Evolutionary conservation across 2,797 vertebrate genomes (phyloP).

Genomic region (Coccyzus lansbergi): DNA sequence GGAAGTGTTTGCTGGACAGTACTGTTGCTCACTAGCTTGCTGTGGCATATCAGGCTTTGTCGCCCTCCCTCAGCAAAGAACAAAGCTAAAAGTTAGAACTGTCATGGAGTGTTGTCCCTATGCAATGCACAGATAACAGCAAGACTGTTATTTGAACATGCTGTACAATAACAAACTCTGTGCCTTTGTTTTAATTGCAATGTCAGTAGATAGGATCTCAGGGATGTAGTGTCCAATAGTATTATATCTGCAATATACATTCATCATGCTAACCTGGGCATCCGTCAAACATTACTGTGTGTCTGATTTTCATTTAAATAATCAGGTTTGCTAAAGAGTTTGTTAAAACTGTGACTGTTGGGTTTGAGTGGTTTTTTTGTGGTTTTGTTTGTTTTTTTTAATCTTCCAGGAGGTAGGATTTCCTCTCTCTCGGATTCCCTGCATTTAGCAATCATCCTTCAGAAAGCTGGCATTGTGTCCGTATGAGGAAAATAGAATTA

Average conservation of each 20-base stretch:
- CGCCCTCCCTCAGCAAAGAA: background rate
- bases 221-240: fast-evolving
- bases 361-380: background rate
- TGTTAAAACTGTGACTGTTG: background rate
- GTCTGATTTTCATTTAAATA: background rate
- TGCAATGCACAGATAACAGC: background rate
- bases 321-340: background rate
- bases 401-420: background rate
- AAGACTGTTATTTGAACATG: background rate
- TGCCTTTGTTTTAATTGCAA: background rate
- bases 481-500: background rate
- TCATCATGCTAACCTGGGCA: background rate
- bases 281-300: background rate
- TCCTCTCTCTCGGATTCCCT: background rate
- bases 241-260: fast-evolving
- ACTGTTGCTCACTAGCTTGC: background rate
- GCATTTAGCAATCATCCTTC: background rate
- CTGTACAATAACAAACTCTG: background rate
- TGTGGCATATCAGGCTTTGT: background rate
- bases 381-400: background rate
- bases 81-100: background rate
- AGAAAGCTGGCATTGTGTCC: background rate
- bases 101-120: background rate
- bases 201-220: background rate
- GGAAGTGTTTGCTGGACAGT: background rate